A percentile compares a stretch with the other conserved stretches of the same genome.
These are phyloP conservation scores for Actinernus sp. DNA, from an alignment of 92 coral and sea anemone species.

Conservation along the genomic window DNA sequence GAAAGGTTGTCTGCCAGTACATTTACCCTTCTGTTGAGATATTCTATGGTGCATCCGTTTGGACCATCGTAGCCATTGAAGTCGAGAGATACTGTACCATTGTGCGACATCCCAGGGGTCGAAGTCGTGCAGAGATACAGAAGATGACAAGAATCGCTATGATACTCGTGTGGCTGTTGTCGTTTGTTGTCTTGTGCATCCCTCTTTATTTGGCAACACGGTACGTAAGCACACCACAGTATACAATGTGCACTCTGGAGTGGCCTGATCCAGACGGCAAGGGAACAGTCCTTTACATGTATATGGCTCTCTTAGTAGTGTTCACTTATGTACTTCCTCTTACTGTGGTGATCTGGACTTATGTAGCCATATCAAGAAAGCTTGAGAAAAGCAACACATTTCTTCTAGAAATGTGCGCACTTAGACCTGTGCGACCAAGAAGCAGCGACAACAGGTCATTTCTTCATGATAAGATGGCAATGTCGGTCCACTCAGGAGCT, in stretches of 20 bases:
- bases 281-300: background rate
- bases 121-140: too few relatives aligned
- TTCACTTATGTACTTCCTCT: slow-evolving; percentile 15
- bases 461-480: too few relatives aligned
- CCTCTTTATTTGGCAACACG: slow-evolving; percentile 12
- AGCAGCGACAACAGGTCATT: too few relatives aligned
- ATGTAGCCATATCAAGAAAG: background rate
- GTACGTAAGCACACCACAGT: background rate
- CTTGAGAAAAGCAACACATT: background rate
- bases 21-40: slow-evolving; percentile 18
- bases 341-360: slow-evolving; percentile 1
- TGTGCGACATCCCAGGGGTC: too few relatives aligned
- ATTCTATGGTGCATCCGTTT: slow-evolving; percentile 30
- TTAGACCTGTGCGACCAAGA: background rate
- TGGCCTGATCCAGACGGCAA: background rate
- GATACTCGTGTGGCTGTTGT: slow-evolving; percentile 1
- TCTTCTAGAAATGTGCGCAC: too few relatives aligned
- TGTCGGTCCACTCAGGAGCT: too few relatives aligned
- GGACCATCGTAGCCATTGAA: slow-evolving; percentile 17
- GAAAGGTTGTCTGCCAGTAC: slow-evolving; percentile 16
- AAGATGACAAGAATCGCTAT: background rate
- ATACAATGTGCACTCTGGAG: background rate
- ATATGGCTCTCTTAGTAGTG: background rate
- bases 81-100: slow-evolving; percentile 8
- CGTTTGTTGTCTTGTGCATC: slow-evolving; percentile 10